phyloP scores from a whole-genome alignment of 2,113 vertebrate species.

The Merops nubicus region DNA sequence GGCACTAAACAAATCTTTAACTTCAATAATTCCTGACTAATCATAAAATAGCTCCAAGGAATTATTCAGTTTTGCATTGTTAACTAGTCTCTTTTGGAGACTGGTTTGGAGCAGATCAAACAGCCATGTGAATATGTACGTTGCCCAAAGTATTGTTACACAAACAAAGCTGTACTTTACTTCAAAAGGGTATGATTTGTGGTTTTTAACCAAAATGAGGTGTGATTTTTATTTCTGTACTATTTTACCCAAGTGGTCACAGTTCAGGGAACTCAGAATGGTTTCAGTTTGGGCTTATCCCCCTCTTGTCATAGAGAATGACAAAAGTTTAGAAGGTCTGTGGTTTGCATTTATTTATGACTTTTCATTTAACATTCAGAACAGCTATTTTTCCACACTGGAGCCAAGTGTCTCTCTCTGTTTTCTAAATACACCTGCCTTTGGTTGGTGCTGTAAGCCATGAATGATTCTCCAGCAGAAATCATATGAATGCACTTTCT shows the following conservation, averaged over 20 bases:
- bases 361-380: not conserved
- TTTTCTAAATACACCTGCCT: not conserved
- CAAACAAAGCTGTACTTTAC: not conserved
- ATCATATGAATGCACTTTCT: not conserved
- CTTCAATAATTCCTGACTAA: not conserved
- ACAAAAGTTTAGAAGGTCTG: not conserved
- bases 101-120: not conserved
- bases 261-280: not conserved
- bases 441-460: not conserved
- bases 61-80: not conserved
- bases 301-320: not conserved
- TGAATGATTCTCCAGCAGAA: not conserved
- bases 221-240: not conserved
- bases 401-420: not conserved
- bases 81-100: not conserved
- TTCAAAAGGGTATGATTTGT: not conserved
- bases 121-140: not conserved
- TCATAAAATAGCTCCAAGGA: not conserved
- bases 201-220: not conserved
- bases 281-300: not conserved
- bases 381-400: not conserved
- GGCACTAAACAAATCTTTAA: not conserved
- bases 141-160: not conserved
- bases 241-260: not conserved
- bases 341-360: not conserved